These are phyloP conservation scores for Accipiter cooperii DNA, from an alignment of 2,113 vertebrate species.

Conservation along the genomic window DNA sequence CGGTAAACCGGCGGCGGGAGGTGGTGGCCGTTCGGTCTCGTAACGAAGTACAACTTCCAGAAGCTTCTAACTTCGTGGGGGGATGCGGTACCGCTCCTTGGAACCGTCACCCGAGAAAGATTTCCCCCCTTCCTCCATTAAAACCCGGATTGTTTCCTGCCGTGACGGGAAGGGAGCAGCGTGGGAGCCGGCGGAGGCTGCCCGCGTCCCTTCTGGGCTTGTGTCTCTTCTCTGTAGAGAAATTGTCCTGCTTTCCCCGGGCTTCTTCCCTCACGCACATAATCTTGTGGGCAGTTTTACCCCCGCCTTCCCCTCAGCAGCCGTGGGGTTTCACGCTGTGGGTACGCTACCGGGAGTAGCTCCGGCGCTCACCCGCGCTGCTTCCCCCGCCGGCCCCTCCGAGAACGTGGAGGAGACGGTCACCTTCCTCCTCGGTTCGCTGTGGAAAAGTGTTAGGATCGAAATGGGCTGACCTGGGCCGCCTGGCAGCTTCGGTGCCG, in stretches of 20 bases:
- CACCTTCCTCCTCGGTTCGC: not conserved
- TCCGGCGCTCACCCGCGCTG: not conserved
- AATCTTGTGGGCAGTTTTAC: not conserved
- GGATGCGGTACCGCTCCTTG: not conserved
- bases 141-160: not conserved
- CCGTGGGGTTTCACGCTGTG: not conserved
- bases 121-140: not conserved
- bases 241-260: fast-evolving
- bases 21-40: not conserved
- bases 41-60: not conserved
- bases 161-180: not conserved
- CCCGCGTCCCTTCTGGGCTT: not conserved
- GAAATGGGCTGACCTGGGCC: fast-evolving
- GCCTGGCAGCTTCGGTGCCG: not conserved
- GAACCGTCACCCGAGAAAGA: not conserved
- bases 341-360: not conserved
- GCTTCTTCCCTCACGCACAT: fast-evolving
- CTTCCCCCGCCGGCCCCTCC: not conserved
- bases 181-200: not conserved
- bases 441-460: fast-evolving
- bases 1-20: not conserved
- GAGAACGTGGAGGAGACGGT: fast-evolving
- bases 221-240: not conserved
- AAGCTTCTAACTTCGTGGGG: not conserved
- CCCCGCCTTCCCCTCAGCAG: not conserved